Evolutionary conservation across 53 echinoderm and acorn worm genomes (phyloP), one percentile per base, ranked within the genome.

Genomic region (Zoroaster sp.): DNA sequence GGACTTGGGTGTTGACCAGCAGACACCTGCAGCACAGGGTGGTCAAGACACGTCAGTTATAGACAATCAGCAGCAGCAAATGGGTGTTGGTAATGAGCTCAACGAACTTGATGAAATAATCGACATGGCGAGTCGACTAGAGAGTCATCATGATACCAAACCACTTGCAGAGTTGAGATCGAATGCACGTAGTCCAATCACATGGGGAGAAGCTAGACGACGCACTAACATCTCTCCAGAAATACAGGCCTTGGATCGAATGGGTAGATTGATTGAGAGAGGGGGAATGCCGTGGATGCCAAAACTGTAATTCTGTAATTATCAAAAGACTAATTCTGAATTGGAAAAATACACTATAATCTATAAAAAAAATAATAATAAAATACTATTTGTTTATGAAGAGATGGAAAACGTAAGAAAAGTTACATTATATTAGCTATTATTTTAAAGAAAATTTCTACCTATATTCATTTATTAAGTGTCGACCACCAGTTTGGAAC

Each of bases 31-130:
- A 6, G 53, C 20, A 5, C 17, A 53, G 53, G 53, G 53, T 53
- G 53, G 20, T 20, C 53, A 53, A 53, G 20, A n/a, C 20, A 18
- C 5, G 51, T 15, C 51, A 49, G 53, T 17, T n/a, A 4, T n/a
- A 40, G n/a, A 14, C 5, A 18, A 32, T 11, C 72, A 47, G 15
- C 28, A 28, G 66, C 85, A 37, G 37, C 46, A 71, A 49, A 45
- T 33, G 3, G 47, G 49, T 35, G 47, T 39, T 18, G 25, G 40
- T 25, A 40, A 31, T 21, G 71, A 85, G 71, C 71, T 83, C 32
- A 35, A 70, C 23, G 83, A 83, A 49, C 31, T 85, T n/a, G 85
- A 85, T 45, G 17, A 85, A 37, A 72, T 85, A 33, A 71, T 85
- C 36, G 28, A 47, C 31, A 0, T 85, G 12, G 85, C 85, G 25